Evolutionary conservation across 2,113 vertebrate genomes (phyloP), one percentile per base, ranked within the genome.

Genomic region (Anser brachyrhynchus): DNA sequence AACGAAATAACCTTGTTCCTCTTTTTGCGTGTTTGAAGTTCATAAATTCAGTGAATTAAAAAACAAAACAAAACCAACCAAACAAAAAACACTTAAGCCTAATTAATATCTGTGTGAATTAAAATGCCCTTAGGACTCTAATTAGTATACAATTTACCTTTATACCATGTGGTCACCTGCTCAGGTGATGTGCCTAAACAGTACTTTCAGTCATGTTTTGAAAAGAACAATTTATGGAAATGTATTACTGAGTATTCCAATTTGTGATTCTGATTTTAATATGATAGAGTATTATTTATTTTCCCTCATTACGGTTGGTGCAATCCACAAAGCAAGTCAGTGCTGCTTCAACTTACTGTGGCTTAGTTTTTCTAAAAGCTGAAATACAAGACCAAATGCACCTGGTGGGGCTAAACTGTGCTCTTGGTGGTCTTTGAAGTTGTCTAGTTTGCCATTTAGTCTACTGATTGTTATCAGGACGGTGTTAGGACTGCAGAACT

Each of bases 21-120:
- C 25, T 58, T 92, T 93, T 51, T 49, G 2, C 86, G 13, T 65
- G 12, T 85, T 78, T 79, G 52, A 84, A 88, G 51, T 88, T 80
- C 33, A 73, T 57, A 57, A 92, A 84, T 70, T 15, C 75, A 84
- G 5, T 73, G 37, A 54, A 49, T 86, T 86, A 51, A 44, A 18
- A 44, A 44, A 39, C 39, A 44, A 49, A 49, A 49, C 46, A 49
- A 49, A 49, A 49, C 37, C 37, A 37, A 37, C 37, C 46, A 46
- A 49, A 49, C 33, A 80, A 64, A 71, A 75, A n/a, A 8, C 13
- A 31, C 26, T 55, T 44, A 62, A 55, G 9, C 25, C 8, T 46
- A 59, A 71, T 75, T 46, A 59, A 71, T 75, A 19, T 11, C 21
- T 81, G 15, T 37, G 22, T 59, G 75, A 49, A 65, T 92, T 80